Conservation (phyloP, 2,797 vertebrate genomes). For the Selene dorsalis region DNA sequence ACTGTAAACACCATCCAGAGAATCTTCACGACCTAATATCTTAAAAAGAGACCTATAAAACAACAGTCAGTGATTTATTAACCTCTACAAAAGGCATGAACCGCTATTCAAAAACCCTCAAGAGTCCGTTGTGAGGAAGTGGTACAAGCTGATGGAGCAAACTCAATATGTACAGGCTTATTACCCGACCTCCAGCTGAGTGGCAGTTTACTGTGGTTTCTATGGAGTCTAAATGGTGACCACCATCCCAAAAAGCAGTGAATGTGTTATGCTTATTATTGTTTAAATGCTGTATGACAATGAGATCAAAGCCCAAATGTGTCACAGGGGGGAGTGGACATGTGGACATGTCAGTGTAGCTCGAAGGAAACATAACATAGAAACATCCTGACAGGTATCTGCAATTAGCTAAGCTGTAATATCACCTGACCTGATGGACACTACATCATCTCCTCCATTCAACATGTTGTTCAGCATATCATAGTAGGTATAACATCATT, state of each 20-base stretch:
- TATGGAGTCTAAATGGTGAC: conserved; percentile 55
- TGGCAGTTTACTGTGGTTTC: neutral
- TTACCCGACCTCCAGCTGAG: neutral
- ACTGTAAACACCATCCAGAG: conserved; percentile 13
- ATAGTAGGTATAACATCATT: neutral
- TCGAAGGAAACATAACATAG: conserved; percentile 31
- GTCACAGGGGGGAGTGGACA: conserved; percentile 14
- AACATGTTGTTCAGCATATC: conserved; percentile 1
- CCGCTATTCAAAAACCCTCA: neutral
- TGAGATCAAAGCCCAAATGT: conserved; percentile 23
- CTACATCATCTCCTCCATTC: conserved; percentile 2
- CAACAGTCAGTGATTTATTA: neutral
- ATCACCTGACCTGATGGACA: conserved; percentile 1
- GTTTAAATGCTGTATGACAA: conserved; percentile 24
- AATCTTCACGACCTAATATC: neutral
- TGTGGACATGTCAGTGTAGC: conserved; percentile 1
- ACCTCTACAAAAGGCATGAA: neutral
- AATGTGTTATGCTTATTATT: conserved; percentile 62
- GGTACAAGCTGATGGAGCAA: neutral
- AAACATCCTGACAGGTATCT: conserved; percentile 1
- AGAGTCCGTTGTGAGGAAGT: conserved; percentile 14
- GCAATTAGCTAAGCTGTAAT: neutral
- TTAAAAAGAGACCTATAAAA: conserved; percentile 5
- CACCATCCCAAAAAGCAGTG: conserved; percentile 80
- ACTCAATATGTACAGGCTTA: conserved; percentile 50